Evolutionary conservation across 2,888 invertebrate genomes (phyloP).

Genomic region (Cistogaster globosa): DNA sequence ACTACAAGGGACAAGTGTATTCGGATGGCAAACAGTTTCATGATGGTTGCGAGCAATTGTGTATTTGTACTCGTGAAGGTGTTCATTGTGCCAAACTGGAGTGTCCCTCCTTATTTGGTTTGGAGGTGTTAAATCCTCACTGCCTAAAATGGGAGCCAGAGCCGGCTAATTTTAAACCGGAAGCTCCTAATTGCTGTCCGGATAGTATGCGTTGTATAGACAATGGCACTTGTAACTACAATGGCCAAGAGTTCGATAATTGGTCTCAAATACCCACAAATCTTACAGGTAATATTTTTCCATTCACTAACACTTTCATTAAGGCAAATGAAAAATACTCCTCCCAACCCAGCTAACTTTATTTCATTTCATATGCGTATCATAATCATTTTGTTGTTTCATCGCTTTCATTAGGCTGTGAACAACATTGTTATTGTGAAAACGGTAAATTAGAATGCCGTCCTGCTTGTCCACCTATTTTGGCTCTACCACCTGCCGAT

Average conservation of each 20-base stretch:
- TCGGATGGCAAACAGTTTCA: slow-evolving; percentile 89
- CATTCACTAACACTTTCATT: slow-evolving; percentile 23
- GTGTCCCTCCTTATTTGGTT: slow-evolving; percentile 92
- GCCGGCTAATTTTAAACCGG: slow-evolving; percentile 87
- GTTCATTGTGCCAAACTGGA: slow-evolving; percentile 91
- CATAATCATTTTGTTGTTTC: slow-evolving; percentile 13
- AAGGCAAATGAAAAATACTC: neutral
- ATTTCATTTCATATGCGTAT: slow-evolving; percentile 36
- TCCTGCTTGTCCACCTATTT: slow-evolving; percentile 90
- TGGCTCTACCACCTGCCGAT: slow-evolving; percentile 89
- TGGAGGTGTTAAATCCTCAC: slow-evolving; percentile 92
- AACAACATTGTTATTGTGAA: slow-evolving; percentile 93
- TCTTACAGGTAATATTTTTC: slow-evolving; percentile 84
- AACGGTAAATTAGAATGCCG: slow-evolving; percentile 94
- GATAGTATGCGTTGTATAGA: slow-evolving; percentile 90
- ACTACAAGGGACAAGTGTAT: slow-evolving; percentile 79
- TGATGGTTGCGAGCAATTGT: slow-evolving; percentile 91
- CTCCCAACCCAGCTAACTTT: slow-evolving; percentile 17
- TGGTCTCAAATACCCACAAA: slow-evolving; percentile 92
- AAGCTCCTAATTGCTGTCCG: slow-evolving; percentile 92
- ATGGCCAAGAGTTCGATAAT: slow-evolving; percentile 86
- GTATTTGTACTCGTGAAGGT: slow-evolving; percentile 88
- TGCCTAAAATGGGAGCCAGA: slow-evolving; percentile 94
- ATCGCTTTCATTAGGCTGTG: slow-evolving; percentile 86
- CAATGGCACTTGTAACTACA: slow-evolving; percentile 91